Conservation (phyloP, 2,888 invertebrate genomes). For the Dilophus febrilis region DNA sequence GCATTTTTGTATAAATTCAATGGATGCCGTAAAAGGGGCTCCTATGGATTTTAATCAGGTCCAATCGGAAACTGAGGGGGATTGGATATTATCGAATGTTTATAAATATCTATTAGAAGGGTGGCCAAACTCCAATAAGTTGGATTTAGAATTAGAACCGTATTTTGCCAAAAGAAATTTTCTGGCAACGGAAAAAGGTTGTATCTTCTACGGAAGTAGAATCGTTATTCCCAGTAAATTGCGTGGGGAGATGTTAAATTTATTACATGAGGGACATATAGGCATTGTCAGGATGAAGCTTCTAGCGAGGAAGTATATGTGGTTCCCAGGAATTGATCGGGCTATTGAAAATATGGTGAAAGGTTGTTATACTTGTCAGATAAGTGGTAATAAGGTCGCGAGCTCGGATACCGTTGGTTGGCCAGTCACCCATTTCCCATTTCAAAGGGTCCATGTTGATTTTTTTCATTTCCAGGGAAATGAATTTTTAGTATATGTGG, state of each 20-base stretch:
- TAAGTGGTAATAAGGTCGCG: background rate
- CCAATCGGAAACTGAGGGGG: too few relatives aligned
- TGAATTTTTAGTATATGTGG: conserved; percentile 4
- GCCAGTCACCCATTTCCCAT: conserved; percentile 7
- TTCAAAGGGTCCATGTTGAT: conserved; percentile 10
- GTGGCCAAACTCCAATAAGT: too few relatives aligned
- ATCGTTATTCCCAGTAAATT: conserved; percentile 6
- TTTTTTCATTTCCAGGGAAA: background rate
- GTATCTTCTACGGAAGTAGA: background rate
- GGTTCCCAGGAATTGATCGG: conserved; percentile 9
- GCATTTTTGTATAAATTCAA: too few relatives aligned
- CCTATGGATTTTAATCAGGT: too few relatives aligned
- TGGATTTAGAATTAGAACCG: too few relatives aligned
- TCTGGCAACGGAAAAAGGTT: conserved; percentile 11
- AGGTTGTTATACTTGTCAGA: background rate
- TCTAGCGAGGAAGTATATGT: conserved; percentile 8
- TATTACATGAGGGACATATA: conserved; percentile 3
- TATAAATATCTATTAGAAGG: too few relatives aligned
- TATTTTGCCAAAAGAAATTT: conserved; percentile 3
- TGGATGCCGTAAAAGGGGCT: too few relatives aligned
- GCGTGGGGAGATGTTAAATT: conserved; percentile 2
- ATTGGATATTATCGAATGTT: too few relatives aligned
- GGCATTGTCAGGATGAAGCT: conserved; percentile 1
- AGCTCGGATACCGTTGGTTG: conserved; percentile 3
- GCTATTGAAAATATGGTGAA: conserved; percentile 11